These are phyloP conservation scores for Cremastobaeus sp. DNA, from an alignment of 2,888 invertebrate genomes.

Conservation along the genomic window DNA sequence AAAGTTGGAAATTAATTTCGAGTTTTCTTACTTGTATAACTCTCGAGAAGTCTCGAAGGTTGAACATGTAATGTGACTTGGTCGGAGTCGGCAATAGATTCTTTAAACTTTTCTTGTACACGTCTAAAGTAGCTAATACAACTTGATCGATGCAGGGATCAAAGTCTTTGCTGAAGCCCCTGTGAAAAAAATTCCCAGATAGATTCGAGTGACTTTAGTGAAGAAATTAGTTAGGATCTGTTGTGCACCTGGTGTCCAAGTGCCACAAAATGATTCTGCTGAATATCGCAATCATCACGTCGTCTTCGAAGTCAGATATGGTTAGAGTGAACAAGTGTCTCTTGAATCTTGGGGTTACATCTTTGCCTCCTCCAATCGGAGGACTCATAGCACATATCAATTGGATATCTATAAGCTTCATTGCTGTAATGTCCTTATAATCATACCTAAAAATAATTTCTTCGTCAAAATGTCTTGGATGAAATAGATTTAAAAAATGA, in stretches of 20 bases:
- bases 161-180: slow-evolving; percentile 95
- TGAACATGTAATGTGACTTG: slow-evolving; percentile 96
- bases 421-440: slow-evolving; percentile 86
- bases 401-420: slow-evolving; percentile 88
- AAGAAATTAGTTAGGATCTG: no score
- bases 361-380: slow-evolving; percentile 89
- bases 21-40: slow-evolving; percentile 85
- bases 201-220: no score
- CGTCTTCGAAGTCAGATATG: slow-evolving; percentile 93
- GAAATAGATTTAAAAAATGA: slow-evolving; percentile 4
- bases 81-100: slow-evolving; percentile 94
- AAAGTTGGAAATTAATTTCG: slow-evolving; percentile 26
- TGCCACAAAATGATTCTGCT: slow-evolving; percentile 96
- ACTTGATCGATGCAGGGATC: slow-evolving; percentile 94
- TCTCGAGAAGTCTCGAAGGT: slow-evolving; percentile 94
- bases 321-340: slow-evolving; percentile 91
- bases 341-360: slow-evolving; percentile 90
- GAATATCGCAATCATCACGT: slow-evolving; percentile 90
- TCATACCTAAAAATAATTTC: slow-evolving; percentile 81
- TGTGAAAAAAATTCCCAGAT: slow-evolving; percentile 52
- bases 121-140: slow-evolving; percentile 89
- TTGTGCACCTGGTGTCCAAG: slow-evolving; percentile 91
- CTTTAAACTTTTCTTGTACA: slow-evolving; percentile 90
- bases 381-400: slow-evolving; percentile 90
- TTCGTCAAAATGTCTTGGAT: no score